These are phyloP conservation scores for Exocentrus adspersus DNA, from an alignment of 2,888 invertebrate genomes.

Conservation along the genomic window DNA sequence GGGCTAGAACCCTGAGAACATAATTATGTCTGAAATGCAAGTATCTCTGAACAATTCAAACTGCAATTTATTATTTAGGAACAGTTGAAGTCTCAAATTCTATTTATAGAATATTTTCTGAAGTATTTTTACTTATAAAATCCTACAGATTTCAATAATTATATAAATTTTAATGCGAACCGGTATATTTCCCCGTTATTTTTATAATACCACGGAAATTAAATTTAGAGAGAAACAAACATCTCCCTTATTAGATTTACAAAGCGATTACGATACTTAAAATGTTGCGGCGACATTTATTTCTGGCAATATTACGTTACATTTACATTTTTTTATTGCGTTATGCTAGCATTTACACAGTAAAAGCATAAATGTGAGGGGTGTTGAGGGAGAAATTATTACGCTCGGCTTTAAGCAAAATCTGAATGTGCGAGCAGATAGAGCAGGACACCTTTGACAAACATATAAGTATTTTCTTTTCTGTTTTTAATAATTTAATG, in stretches of 20 bases:
- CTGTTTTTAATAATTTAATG: too few species aligned
- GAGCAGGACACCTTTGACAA: too few species aligned
- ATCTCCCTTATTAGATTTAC: background rate
- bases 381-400: constrained; percentile 1
- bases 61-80: background rate
- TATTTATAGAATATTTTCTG: too few species aligned
- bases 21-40: too few species aligned
- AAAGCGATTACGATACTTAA: background rate
- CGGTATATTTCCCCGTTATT: background rate
- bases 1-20: too few species aligned
- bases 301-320: background rate
- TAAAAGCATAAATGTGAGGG: background rate
- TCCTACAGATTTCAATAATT: too few species aligned
- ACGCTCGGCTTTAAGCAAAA: constrained; percentile 1
- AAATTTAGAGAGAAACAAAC: background rate
- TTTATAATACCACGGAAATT: background rate
- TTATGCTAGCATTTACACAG: background rate
- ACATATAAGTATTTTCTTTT: too few species aligned
- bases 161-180: too few species aligned
- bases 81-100: too few species aligned
- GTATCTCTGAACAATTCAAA: too few species aligned
- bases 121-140: too few species aligned
- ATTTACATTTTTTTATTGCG: constrained; percentile 9
- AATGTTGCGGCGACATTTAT: constrained; percentile 3
- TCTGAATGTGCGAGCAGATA: background rate